Evolutionary conservation across 2,797 vertebrate genomes (phyloP).

Genomic region (Microctenopoma stevenorrisi): DNA sequence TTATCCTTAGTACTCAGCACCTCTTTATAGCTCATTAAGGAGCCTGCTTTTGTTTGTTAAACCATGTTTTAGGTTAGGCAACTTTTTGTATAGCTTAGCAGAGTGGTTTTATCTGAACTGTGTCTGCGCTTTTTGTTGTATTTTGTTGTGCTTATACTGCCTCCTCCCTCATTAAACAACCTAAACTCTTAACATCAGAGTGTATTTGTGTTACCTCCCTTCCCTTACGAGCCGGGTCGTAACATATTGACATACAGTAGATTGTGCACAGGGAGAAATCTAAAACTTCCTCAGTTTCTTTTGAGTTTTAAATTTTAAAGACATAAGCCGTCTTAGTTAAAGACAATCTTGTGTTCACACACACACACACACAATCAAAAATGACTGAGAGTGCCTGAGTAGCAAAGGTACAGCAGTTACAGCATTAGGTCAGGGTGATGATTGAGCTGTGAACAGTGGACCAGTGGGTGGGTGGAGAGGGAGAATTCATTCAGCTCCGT

Average conservation of each 20-base stretch:
- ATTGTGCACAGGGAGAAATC: neutral
- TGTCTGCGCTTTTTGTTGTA: too few species aligned
- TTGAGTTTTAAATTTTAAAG: conserved; percentile 5
- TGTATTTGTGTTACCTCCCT: too few species aligned
- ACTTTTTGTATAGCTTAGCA: too few species aligned
- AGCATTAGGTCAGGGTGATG: conserved; percentile 24
- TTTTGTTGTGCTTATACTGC: too few species aligned
- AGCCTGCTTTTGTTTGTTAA: too few species aligned
- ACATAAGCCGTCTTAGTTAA: neutral
- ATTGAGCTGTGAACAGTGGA: conserved; percentile 37
- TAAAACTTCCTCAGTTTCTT: neutral
- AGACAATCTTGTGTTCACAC: neutral
- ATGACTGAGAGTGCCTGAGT: conserved; percentile 11
- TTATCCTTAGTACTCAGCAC: too few species aligned
- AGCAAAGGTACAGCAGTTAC: conserved; percentile 14
- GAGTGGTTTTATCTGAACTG: too few species aligned
- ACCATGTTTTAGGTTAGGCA: too few species aligned
- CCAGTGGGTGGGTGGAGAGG: neutral
- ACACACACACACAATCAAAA: neutral
- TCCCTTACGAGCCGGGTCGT: too few species aligned
- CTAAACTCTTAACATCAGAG: too few species aligned
- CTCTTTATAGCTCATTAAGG: too few species aligned
- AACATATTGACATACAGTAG: neutral
- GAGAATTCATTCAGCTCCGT: conserved; percentile 51
- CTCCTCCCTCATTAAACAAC: too few species aligned